Conservation (phyloP, 1,140 invertebrate species). For the Hirudo medicinalis region DNA sequence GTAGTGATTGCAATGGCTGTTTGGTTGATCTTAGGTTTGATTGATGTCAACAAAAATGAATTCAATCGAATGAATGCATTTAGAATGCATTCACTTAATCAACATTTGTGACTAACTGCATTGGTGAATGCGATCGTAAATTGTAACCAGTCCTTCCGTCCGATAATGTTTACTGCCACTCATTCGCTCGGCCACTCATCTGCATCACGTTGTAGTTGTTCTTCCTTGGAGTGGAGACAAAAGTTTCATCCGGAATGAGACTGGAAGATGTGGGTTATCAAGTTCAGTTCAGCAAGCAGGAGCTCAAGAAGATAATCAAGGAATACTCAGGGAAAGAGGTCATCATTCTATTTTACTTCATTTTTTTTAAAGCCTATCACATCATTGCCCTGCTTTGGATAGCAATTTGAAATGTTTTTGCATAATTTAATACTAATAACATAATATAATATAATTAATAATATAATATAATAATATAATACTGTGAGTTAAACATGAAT, state of each 20-base stretch:
- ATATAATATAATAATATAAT: no score
- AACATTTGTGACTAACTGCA: no score
- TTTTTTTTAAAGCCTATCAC: no score
- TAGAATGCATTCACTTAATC: background rate
- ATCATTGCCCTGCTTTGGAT: no score
- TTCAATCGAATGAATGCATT: no score
- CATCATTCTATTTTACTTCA: background rate
- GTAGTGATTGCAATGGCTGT: no score
- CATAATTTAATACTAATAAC: no score
- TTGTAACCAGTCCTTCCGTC: background rate
- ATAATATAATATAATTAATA: no score
- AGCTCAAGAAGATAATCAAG: constrained; percentile 82
- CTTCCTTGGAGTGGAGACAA: constrained; percentile 83
- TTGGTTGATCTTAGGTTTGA: no score
- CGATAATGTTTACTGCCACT: background rate
- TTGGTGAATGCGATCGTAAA: background rate
- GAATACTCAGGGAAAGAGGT: constrained; percentile 82
- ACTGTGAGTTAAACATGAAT: no score
- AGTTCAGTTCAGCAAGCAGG: constrained; percentile 90
- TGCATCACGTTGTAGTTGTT: constrained; percentile 54
- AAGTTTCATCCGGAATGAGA: constrained; percentile 80
- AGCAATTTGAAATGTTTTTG: no score
- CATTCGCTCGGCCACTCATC: background rate
- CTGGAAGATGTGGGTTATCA: constrained; percentile 95
- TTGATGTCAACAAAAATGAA: no score